Conservation (phyloP, 1,140 invertebrate genomes). For the Drosophila tropicalis region DNA sequence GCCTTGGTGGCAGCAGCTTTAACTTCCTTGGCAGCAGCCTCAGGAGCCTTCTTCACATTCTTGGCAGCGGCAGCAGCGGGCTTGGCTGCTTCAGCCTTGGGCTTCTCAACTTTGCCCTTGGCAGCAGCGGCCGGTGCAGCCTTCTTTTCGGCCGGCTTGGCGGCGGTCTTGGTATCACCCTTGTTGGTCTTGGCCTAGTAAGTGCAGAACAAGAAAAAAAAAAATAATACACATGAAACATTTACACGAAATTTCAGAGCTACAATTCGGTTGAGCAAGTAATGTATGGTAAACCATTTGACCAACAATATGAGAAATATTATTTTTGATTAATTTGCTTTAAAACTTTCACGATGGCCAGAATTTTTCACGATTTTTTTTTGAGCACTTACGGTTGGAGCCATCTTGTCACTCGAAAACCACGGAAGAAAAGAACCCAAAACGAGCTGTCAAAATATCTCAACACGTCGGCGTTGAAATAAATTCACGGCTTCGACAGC, state of each 20-base stretch:
- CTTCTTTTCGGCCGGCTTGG: conserved; percentile 80
- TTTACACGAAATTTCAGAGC: background rate
- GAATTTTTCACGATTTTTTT: conserved; percentile 31
- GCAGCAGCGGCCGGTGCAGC: conserved; percentile 73
- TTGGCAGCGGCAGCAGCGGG: conserved; percentile 78
- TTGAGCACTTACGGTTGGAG: conserved; percentile 77
- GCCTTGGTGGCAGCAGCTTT: conserved; percentile 65
- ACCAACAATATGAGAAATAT: background rate
- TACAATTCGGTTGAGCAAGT: background rate
- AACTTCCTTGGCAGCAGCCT: conserved; percentile 73
- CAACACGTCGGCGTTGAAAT: conserved; percentile 4
- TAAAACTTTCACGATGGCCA: conserved; percentile 33
- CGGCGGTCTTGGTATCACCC: conserved; percentile 75
- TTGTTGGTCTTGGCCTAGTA: conserved; percentile 76
- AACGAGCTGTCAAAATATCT: conserved; percentile 12
- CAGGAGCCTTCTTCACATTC: conserved; percentile 79
- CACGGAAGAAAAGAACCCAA: conserved; percentile 78
- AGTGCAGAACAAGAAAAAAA: conserved; percentile 21
- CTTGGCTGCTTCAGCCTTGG: conserved; percentile 80
- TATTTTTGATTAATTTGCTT: conserved; percentile 35
- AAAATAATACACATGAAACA: conserved; percentile 2
- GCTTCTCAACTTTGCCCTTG: conserved; percentile 83
- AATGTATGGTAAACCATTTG: background rate
- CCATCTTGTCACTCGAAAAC: conserved; percentile 79
- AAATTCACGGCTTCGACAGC: conserved; percentile 14